Conservation (phyloP, 2,888 invertebrate species). For the Nasonia oneida region DNA sequence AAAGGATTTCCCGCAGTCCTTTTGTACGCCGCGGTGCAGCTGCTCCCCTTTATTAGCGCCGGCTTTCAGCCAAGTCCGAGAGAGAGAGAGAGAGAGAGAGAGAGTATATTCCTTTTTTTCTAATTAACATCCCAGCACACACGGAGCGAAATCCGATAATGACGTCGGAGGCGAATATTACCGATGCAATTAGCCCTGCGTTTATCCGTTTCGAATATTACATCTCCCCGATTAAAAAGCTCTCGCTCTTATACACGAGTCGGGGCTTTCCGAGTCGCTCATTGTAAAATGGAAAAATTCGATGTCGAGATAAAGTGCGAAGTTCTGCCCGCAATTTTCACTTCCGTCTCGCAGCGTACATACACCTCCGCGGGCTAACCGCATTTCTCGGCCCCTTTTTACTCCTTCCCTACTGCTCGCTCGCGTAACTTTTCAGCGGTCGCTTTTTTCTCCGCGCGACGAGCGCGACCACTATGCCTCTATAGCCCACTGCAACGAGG, state of each 20-base stretch:
- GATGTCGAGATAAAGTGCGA: neutral
- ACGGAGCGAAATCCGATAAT: constrained; percentile 50
- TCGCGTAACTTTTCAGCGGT: neutral
- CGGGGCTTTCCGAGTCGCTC: too few relatives aligned
- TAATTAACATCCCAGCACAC: constrained; percentile 44
- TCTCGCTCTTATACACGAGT: too few relatives aligned
- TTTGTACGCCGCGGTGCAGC: neutral
- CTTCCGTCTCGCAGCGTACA: neutral
- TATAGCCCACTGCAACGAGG: neutral
- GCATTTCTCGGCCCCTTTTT: neutral
- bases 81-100: neutral
- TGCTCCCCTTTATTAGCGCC: neutral
- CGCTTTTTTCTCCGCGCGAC: neutral
- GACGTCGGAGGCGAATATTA: constrained; percentile 36
- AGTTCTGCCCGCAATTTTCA: neutral
- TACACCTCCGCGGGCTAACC: neutral
- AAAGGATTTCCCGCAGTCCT: neutral
- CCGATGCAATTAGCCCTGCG: constrained; percentile 56
- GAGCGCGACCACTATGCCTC: neutral
- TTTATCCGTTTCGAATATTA: too few relatives aligned
- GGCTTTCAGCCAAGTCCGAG: constrained; percentile 35
- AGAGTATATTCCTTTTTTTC: neutral
- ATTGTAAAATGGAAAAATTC: too few relatives aligned
- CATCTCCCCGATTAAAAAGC: too few relatives aligned
- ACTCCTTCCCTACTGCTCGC: neutral